phyloP scores from a whole-genome alignment of 2,113 vertebrate species.

The Hippolais icterina region DNA sequence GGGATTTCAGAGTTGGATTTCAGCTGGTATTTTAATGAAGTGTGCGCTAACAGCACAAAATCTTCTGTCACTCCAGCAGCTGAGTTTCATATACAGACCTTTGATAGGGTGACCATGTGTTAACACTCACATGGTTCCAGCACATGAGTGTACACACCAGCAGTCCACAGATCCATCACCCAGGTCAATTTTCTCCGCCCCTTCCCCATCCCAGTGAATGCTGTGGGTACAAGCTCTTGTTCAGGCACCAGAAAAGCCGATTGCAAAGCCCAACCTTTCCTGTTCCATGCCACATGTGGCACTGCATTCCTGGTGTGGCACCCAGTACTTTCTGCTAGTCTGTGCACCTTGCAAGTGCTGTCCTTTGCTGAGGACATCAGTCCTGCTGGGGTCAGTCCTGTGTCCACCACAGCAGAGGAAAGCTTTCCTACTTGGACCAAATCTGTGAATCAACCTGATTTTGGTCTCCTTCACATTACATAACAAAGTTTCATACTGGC shows the following conservation, averaged over 20 bases:
- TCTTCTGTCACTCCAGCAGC: slow-evolving; percentile 77
- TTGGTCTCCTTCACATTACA: background rate
- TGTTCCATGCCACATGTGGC: rapidly evolving
- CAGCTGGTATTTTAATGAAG: slow-evolving; percentile 95
- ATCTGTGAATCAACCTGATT: background rate
- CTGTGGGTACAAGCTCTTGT: background rate
- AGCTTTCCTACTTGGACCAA: background rate
- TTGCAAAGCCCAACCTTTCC: background rate
- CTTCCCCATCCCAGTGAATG: background rate
- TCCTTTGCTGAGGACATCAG: background rate
- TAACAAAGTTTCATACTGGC: background rate
- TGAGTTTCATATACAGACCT: slow-evolving; percentile 81
- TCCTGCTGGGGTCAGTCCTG: background rate
- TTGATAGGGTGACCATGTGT: slow-evolving; percentile 79
- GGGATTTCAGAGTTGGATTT: slow-evolving; percentile 81
- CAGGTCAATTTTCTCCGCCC: slow-evolving; percentile 19
- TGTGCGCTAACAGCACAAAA: slow-evolving; percentile 79
- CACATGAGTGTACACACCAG: slow-evolving; percentile 47
- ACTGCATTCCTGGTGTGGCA: background rate
- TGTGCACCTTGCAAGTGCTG: background rate
- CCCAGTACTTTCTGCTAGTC: background rate
- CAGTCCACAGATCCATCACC: slow-evolving; percentile 62
- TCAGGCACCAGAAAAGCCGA: background rate
- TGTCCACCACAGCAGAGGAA: background rate
- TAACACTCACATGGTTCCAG: slow-evolving; percentile 77